These are phyloP conservation scores for Chaetops frenatus DNA, from an alignment of 2,113 vertebrate species.

Conservation along the genomic window DNA sequence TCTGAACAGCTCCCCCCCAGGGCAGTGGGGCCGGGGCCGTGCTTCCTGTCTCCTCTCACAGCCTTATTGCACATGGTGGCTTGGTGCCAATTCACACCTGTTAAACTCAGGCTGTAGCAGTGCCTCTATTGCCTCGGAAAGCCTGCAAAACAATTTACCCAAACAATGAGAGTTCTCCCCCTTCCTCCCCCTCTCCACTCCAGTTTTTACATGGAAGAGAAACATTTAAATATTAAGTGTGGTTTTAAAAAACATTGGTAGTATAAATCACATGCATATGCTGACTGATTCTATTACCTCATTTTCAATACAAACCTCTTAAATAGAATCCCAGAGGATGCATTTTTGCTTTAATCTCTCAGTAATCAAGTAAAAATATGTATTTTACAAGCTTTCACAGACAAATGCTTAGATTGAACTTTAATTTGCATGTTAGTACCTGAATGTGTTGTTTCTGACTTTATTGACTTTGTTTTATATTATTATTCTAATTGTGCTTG, in stretches of 20 bases:
- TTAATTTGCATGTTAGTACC: neutral
- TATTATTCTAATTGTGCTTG: neutral
- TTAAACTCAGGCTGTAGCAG: neutral
- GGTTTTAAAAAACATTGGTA: neutral
- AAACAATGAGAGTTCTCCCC: neutral
- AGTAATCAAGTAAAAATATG: neutral
- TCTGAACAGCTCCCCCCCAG: rapidly evolving
- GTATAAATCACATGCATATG: neutral
- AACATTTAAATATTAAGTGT: neutral
- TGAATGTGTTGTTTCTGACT: neutral
- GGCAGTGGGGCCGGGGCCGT: rapidly evolving
- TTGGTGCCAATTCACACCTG: neutral
- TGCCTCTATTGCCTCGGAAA: neutral
- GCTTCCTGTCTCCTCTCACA: neutral
- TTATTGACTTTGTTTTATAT: neutral
- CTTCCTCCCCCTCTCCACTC: too few relatives aligned
- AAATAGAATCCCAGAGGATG: neutral
- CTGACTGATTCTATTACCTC: neutral
- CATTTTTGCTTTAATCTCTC: neutral
- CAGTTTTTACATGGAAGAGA: neutral
- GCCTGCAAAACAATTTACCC: neutral
- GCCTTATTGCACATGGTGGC: rapidly evolving
- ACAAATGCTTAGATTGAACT: neutral
- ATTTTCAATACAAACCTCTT: neutral
- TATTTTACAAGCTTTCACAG: neutral